Percentiles rank a stretch among this genome's conserved stretches.
Conservation (phyloP, 2,888 invertebrate species). For the Rhamnusium bicolor region DNA sequence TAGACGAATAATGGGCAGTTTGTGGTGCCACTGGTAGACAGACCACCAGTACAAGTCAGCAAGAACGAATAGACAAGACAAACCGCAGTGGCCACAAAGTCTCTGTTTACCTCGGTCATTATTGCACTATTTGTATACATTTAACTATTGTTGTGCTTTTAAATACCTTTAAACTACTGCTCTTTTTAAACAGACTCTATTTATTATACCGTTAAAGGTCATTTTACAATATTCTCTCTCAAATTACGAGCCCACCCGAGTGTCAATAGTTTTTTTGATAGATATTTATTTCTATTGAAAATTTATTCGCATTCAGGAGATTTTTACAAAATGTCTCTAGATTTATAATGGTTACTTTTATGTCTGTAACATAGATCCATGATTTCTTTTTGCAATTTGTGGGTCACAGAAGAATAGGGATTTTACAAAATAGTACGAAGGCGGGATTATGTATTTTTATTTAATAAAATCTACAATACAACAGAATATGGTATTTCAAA, state of each 20-base stretch:
- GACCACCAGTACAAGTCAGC: conserved; percentile 45
- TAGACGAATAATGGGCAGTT: not conserved
- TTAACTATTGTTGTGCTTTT: conserved; percentile 62
- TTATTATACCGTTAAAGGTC: not conserved
- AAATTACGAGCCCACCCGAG: conserved; percentile 42
- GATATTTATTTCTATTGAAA: conserved; percentile 57
- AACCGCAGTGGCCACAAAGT: conserved; percentile 65
- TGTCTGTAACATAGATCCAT: not conserved
- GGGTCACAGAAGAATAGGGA: not conserved
- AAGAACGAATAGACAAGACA: conserved; percentile 56
- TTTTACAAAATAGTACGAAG: not conserved
- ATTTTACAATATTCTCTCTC: conserved; percentile 43
- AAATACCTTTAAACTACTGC: conserved; percentile 59
- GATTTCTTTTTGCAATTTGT: not conserved
- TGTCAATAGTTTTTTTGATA: conserved; percentile 56
- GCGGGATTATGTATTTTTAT: not conserved
- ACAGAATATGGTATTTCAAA: too few species aligned
- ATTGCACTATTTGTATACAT: conserved; percentile 69
- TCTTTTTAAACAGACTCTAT: conserved; percentile 42
- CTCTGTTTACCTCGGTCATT: conserved; percentile 69
- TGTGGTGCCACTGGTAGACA: conserved; percentile 50
- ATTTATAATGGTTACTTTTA: conserved; percentile 7
- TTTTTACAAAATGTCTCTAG: conserved; percentile 21
- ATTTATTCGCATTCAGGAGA: conserved; percentile 49
- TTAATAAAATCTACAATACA: not conserved